A percentile compares a stretch with the other conserved stretches of the same genome.
Evolutionary conservation across 1,140 invertebrate species (phyloP).

Genomic region (Cataglyphis hispanica): DNA sequence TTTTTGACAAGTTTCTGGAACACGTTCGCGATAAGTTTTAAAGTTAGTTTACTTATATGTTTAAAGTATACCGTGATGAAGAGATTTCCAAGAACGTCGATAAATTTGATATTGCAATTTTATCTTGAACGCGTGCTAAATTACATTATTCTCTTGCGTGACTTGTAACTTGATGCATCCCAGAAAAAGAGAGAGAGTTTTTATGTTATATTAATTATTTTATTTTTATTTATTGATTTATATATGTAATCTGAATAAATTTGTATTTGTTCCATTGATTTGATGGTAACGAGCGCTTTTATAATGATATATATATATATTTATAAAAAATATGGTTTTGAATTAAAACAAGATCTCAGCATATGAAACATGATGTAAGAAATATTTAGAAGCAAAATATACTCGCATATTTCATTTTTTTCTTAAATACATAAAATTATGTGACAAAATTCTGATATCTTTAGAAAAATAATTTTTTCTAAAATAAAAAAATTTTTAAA

Average conservation of each 20-base stretch:
- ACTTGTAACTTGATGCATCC: neutral
- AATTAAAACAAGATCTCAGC: neutral
- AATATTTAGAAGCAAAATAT: neutral
- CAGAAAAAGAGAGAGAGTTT: no score
- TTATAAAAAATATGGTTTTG: slow-evolving; percentile 2
- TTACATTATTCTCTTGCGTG: neutral
- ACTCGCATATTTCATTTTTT: slow-evolving; percentile 1
- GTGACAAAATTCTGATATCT: neutral
- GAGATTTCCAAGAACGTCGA: neutral
- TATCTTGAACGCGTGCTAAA: neutral
- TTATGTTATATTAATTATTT: neutral
- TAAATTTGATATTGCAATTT: neutral
- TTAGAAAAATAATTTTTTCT: neutral
- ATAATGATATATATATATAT: neutral
- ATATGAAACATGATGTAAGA: neutral
- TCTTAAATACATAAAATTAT: neutral
- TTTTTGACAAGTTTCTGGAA: neutral
- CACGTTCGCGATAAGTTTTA: neutral
- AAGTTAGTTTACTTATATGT: neutral
- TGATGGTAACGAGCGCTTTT: neutral
- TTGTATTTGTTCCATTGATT: neutral
- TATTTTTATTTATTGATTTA: neutral
- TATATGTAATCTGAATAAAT: neutral
- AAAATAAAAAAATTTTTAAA: neutral
- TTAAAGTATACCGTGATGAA: neutral